Evolutionary conservation across 2,888 invertebrate genomes (phyloP).

Genomic region (Hypomecis atomaria): DNA sequence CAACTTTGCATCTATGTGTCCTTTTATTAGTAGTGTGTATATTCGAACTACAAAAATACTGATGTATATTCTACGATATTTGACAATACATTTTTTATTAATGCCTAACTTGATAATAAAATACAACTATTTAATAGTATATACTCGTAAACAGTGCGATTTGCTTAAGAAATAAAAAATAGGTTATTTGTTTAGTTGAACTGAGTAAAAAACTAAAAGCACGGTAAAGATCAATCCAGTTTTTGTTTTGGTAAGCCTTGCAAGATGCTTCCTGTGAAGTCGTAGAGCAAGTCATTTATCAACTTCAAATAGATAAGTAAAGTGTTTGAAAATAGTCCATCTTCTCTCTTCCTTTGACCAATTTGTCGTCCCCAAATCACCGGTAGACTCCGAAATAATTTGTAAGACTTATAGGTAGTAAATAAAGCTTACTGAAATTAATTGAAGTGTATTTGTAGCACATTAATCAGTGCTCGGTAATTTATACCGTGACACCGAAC

Average conservation of each 20-base stretch:
- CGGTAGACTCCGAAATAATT: constrained; percentile 14
- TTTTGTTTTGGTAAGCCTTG: not conserved
- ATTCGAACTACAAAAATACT: too few species aligned
- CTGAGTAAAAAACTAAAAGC: too few species aligned
- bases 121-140: too few species aligned
- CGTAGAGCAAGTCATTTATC: constrained; percentile 7
- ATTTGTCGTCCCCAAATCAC: constrained; percentile 15
- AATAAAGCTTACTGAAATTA: constrained; percentile 27
- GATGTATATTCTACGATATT: too few species aligned
- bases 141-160: too few species aligned
- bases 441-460: constrained; percentile 29
- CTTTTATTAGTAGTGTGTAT: too few species aligned
- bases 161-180: too few species aligned
- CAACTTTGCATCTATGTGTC: too few species aligned
- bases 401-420: constrained; percentile 17
- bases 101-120: too few species aligned
- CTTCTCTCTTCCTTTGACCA: constrained; percentile 5
- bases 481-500: constrained; percentile 39
- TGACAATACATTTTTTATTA: too few species aligned
- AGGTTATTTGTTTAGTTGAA: too few species aligned
- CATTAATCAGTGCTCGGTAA: constrained; percentile 38
- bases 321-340: not conserved
- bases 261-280: constrained; percentile 1
- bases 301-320: constrained; percentile 9
- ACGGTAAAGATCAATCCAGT: too few species aligned